Evolutionary conservation across 2,888 invertebrate genomes (phyloP).

Genomic region (Tetheella fluctuosa): DNA sequence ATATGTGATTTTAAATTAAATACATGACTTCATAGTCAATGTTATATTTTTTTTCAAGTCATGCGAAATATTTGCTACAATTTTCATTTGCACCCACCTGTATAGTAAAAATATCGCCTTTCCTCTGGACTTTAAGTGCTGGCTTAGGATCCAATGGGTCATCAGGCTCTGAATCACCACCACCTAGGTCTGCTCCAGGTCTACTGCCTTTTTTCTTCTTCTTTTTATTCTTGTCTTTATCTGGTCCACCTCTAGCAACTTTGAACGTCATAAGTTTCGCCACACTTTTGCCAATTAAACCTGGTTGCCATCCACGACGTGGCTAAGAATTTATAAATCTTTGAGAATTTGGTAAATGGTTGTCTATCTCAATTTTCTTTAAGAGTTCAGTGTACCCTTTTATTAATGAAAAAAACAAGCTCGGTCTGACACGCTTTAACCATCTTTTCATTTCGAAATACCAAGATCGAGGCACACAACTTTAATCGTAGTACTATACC

Average conservation of each 20-base stretch:
- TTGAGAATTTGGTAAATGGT: background rate
- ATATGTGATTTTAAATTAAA: no score
- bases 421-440: no score
- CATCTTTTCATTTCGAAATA: no score
- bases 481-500: no score
- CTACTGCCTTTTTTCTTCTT: slow-evolving; percentile 63
- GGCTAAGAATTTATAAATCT: slow-evolving; percentile 44
- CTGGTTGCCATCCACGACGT: slow-evolving; percentile 84
- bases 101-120: slow-evolving; percentile 86
- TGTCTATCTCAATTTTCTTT: no score
- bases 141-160: slow-evolving; percentile 84
- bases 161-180: slow-evolving; percentile 74
- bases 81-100: slow-evolving; percentile 58
- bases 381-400: no score
- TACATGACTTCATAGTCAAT: no score
- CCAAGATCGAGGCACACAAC: no score
- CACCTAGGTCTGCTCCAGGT: slow-evolving; percentile 54
- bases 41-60: no score
- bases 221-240: slow-evolving; percentile 69
- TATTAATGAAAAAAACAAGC: no score
- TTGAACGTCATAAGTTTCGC: slow-evolving; percentile 76
- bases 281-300: slow-evolving; percentile 80
- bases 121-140: slow-evolving; percentile 86
- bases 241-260: slow-evolving; percentile 62
- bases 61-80: no score